A percentile compares a stretch with the other conserved stretches of the same genome.
Evolutionary conservation across 1,140 invertebrate genomes (phyloP).

Genomic region (Apis dorsata): DNA sequence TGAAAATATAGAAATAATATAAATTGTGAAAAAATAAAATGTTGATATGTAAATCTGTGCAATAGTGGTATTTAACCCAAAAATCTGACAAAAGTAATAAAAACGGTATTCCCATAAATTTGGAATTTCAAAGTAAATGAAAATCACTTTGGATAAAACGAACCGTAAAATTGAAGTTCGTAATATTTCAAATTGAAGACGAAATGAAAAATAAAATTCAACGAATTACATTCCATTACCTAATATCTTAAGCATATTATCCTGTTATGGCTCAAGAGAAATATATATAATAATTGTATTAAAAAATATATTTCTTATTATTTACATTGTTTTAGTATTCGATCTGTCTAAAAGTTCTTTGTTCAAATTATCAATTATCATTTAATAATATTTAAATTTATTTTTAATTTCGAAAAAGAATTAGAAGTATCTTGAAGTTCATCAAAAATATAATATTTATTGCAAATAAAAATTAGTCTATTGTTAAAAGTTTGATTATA

Average conservation of each 20-base stretch:
- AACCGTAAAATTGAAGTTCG: background rate
- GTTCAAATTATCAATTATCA: too few species aligned
- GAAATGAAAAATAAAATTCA: background rate
- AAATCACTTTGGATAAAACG: background rate
- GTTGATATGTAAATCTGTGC: background rate
- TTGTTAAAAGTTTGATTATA: too few species aligned
- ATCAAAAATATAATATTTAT: too few species aligned
- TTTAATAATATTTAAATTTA: too few species aligned
- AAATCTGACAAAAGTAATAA: constrained; percentile 1
- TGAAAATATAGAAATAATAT: background rate
- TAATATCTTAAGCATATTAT: background rate
- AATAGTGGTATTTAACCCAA: background rate
- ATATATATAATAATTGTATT: background rate
- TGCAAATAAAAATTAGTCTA: too few species aligned
- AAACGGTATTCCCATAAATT: background rate
- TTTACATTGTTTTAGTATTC: too few species aligned
- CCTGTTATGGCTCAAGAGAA: background rate
- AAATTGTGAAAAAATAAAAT: background rate
- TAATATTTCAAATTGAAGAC: background rate
- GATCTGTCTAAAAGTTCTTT: too few species aligned
- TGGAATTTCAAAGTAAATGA: background rate
- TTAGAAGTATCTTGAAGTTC: too few species aligned
- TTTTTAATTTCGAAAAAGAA: too few species aligned
- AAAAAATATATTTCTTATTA: too few species aligned
- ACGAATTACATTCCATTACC: background rate